Evolutionary conservation across 2,113 vertebrate species (phyloP), one percentile per base, ranked within the genome.

Genomic region (Pyxicephalus adspersus): DNA sequence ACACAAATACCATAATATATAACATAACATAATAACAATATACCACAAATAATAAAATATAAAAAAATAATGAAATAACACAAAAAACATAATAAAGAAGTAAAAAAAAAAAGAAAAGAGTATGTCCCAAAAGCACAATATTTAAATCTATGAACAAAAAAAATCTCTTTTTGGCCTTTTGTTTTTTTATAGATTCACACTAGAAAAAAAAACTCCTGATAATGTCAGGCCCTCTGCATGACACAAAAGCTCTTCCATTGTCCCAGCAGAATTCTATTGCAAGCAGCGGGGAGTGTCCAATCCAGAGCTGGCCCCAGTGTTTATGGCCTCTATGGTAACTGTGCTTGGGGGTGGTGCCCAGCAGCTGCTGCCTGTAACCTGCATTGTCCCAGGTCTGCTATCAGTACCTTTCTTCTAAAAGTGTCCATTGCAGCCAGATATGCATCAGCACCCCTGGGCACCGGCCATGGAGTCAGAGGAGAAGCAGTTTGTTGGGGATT

Each of bases 281-380:
- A 60, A 66, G 31, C 77, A 70, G 25, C 20, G 77, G 77, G 77
- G 65, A 45, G 77, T 61, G 65, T 60, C 20, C 18, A 18, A 45
- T 22, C 61, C 77, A 70, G 38, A n/a, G 60, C 52, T 18, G 5
- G 2, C 0, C 1, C 9, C 26, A 26, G 25, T 91, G 91, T 91
- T 92, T 88, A 88, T 55, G 0, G 80, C 91, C 86, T 87, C 92
- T 88, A 1, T 4, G 85, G 90, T 87, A 89, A 85, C 81, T 15
- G 90, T 83, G 0, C 8, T 15, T 15, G 45, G 64, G 70, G 29
- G 5, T n/a, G 73, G n/a, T 55, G 26, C 64, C n/a, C 20, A 23
- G 77, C 77, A 70, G 31, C 77, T 70, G 77, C 54, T 70, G 29
- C 29, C 29, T 55, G 61, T 15, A 66, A 50, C 64, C 26, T 68